Percentiles rank a stretch among this genome's conserved stretches.
Evolutionary conservation across 2,113 vertebrate species (phyloP).

Genomic region (Puffinus mauretanicus): DNA sequence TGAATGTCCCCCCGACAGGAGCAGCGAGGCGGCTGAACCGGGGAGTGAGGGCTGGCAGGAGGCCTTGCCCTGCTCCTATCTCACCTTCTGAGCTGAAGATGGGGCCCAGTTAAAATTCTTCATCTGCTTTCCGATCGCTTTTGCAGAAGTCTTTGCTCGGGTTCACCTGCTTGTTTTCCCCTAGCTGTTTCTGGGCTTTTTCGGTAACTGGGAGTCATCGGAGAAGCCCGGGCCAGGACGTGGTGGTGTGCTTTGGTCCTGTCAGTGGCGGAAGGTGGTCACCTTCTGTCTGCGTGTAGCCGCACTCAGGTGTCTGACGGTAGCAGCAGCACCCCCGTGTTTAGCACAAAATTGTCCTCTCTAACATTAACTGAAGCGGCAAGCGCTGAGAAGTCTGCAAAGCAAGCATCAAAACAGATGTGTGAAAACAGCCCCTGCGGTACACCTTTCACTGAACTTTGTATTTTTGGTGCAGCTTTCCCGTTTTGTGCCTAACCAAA

Average conservation of each 20-base stretch:
- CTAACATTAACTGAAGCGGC: accelerated
- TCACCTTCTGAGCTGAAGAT: background rate
- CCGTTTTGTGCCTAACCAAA: background rate
- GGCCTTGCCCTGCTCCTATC: background rate
- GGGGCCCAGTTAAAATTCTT: background rate
- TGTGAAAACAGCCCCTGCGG: accelerated
- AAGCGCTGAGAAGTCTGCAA: background rate
- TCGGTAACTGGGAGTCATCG: accelerated
- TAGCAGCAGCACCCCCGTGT: background rate
- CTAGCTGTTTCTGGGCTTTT: background rate
- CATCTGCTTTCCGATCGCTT: accelerated
- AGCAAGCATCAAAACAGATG: background rate
- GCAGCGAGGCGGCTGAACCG: accelerated
- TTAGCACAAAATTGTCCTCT: background rate
- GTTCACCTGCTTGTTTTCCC: background rate
- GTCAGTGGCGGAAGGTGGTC: background rate
- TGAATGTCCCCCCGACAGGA: accelerated
- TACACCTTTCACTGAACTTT: background rate
- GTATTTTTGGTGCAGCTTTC: background rate
- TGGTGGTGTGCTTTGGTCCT: background rate
- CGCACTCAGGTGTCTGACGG: background rate
- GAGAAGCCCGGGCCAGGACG: accelerated
- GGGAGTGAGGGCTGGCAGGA: accelerated
- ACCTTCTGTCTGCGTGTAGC: background rate
- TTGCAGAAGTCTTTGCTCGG: accelerated